Evolutionary conservation across 1,140 invertebrate genomes (phyloP).

Genomic region (Eupristina koningsbergeri): DNA sequence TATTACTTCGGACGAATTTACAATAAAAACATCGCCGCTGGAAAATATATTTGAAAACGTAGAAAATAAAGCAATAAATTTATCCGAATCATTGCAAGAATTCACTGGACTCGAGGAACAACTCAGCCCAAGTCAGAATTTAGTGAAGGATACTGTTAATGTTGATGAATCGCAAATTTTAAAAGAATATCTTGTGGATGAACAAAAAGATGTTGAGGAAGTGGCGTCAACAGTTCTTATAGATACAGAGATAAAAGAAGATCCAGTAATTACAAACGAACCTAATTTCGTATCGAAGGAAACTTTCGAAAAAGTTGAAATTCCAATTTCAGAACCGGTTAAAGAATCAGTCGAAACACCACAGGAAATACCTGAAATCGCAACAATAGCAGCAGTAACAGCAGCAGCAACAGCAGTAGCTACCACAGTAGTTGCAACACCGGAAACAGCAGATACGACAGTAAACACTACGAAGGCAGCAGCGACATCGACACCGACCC

Average conservation of each 20-base stretch:
- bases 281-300: background rate
- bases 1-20: background rate
- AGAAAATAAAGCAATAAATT: slow-evolving; percentile 47
- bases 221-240: background rate
- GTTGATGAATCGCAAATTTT: slow-evolving; percentile 11
- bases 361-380: no score
- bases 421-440: slow-evolving; percentile 52
- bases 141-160: slow-evolving; percentile 29
- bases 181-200: slow-evolving; percentile 51
- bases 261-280: slow-evolving; percentile 22
- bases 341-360: slow-evolving; percentile 56
- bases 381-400: slow-evolving; percentile 52
- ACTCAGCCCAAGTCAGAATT: slow-evolving; percentile 47
- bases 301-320: background rate
- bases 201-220: slow-evolving; percentile 54
- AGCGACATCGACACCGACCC: slow-evolving; percentile 58
- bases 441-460: slow-evolving; percentile 17
- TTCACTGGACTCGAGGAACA: slow-evolving; percentile 63
- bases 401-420: slow-evolving; percentile 60
- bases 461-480: slow-evolving; percentile 56
- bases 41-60: background rate
- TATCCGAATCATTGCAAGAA: slow-evolving; percentile 63
- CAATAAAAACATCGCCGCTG: background rate
- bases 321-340: slow-evolving; percentile 58
- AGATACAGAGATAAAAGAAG: background rate